Percentiles rank a stretch among this genome's conserved stretches.
Conservation (phyloP, 2,113 vertebrate genomes). For the Otis tarda region DNA sequence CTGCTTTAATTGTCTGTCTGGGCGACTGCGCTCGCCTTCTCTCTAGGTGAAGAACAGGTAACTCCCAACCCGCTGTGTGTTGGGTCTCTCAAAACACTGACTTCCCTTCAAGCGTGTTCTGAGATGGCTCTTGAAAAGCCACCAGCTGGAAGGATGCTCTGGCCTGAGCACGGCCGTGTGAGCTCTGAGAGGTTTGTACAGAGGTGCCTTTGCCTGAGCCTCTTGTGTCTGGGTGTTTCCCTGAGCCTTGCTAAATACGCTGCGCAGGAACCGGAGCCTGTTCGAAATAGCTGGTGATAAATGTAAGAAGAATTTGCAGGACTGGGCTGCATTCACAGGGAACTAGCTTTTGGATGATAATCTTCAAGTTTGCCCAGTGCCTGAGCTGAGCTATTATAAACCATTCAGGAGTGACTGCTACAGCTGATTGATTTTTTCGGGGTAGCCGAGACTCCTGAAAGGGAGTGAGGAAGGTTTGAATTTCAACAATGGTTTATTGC, state of each 20-base stretch:
- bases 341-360: neutral
- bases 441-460: neutral
- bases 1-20: neutral
- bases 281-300: neutral
- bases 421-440: slow-evolving; percentile 31
- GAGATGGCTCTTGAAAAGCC: neutral
- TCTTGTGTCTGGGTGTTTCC: neutral
- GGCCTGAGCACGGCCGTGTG: rapidly evolving
- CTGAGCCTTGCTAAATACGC: neutral
- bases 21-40: neutral
- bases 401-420: slow-evolving; percentile 24
- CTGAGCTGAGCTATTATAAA: neutral
- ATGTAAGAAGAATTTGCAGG: neutral
- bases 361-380: neutral
- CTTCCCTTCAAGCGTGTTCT: rapidly evolving
- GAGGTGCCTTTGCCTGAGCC: neutral
- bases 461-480: slow-evolving; percentile 1
- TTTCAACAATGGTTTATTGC: slow-evolving; percentile 36
- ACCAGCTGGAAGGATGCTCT: neutral
- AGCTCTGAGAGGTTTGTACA: rapidly evolving
- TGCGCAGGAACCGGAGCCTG: neutral
- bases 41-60: neutral
- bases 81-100: neutral
- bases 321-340: neutral
- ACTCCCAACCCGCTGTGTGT: neutral